Conservation (phyloP, 1,140 invertebrate genomes). For the Drosophila nigromelanica region DNA sequence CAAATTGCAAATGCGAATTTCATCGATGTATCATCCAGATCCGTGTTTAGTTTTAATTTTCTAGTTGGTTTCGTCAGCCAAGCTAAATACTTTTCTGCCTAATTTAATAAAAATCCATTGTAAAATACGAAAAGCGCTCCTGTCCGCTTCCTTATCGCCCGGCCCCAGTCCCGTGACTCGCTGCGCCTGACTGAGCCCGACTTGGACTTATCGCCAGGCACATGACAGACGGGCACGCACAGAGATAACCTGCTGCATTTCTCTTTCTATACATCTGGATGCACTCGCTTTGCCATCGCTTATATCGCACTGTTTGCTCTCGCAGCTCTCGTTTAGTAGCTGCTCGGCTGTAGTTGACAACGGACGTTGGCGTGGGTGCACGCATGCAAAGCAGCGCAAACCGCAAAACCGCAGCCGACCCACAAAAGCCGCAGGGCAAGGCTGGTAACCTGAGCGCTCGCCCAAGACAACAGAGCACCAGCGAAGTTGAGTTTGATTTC, state of each 20-base stretch:
- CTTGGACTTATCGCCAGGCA: conserved; percentile 61
- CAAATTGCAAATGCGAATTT: conserved; percentile 57
- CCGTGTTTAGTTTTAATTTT: conserved; percentile 71
- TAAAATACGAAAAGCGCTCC: conserved; percentile 54
- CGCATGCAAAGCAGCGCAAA: conserved; percentile 17
- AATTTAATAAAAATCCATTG: conserved; percentile 82
- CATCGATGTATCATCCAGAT: conserved; percentile 58
- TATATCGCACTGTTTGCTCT: conserved; percentile 72
- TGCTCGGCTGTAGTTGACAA: conserved; percentile 28
- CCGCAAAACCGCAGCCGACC: conserved; percentile 41
- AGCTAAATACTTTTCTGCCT: conserved; percentile 61
- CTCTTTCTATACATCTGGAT: conserved; percentile 33
- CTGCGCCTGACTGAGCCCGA: conserved; percentile 46
- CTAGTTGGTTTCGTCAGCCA: conserved; percentile 40
- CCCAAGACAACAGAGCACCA: conserved; percentile 19
- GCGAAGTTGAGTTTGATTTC: conserved; percentile 40
- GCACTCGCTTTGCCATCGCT: conserved; percentile 38
- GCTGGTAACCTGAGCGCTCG: conserved; percentile 51
- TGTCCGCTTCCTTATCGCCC: conserved; percentile 36
- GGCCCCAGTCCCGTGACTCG: conserved; percentile 67
- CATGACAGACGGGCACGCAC: conserved; percentile 32
- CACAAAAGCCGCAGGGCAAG: conserved; percentile 65
- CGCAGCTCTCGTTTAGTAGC: conserved; percentile 45
- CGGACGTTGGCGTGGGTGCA: conserved; percentile 48
- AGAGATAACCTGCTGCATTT: conserved; percentile 66